Evolutionary conservation across 2,113 vertebrate species (phyloP), one percentile per base, ranked within the genome.

Genomic region (Falco punctatus): DNA sequence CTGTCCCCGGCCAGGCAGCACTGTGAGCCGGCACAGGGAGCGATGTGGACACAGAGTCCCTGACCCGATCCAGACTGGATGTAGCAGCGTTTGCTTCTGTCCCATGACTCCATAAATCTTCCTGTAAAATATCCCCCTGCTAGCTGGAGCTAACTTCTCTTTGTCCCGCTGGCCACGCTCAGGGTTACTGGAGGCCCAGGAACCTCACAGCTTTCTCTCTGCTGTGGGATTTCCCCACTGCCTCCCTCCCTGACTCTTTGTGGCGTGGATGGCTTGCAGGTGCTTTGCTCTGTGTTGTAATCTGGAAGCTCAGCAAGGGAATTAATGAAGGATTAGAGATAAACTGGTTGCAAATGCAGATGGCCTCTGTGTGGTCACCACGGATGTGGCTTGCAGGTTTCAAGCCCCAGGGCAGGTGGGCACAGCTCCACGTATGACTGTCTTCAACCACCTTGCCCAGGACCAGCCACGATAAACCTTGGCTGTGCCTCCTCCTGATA

Each of bases 171-270:
- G 54, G 46, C 23, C 51, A 4, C 0, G 8, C 42, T 57, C 54
- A 16, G 59, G 27, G n/a, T 30, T 69, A 9, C 24, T 23, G 49
- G 64, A 48, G 42, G 48, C 83, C 61, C 46, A 7, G 75, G 59
- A 83, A 5, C n/a, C 12, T 32, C 35, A 4, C 0, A 0, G 44
- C 49, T 90, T 85, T 51, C 48, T 73, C 65, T 19, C 0, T 0
- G 46, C 83, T 81, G 44, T 33, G 77, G 67, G 59, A 16, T 73
- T 52, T 72, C n/a, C 61, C 49, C 3, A 2, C 64, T 91, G 81
- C 49, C 61, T 87, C 57, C 26, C 15, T 69, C 40, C 52, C 9
- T 27, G 61, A 44, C 51, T 57, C 49, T 67, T 9, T 9, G 55
- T 33, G 46, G 86, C 77, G 80, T 4, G 1, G 80, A 20, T 0